These are phyloP conservation scores for Lasioglossum albipes DNA, from an alignment of 1,140 invertebrate species.

Conservation along the genomic window DNA sequence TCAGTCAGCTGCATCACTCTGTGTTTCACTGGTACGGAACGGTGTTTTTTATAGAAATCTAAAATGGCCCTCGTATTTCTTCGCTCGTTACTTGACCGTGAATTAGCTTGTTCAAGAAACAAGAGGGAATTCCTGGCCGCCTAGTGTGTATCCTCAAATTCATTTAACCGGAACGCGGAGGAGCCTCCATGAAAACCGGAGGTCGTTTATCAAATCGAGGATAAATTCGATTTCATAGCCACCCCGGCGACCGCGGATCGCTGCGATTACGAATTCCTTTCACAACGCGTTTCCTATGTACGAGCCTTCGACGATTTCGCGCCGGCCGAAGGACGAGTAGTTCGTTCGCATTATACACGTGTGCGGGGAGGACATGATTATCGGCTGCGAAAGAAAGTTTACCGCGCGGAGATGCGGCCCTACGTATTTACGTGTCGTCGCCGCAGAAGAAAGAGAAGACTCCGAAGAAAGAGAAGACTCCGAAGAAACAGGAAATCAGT, in stretches of 20 bases:
- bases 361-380: constrained; percentile 31
- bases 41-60: not conserved
- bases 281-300: constrained; percentile 46
- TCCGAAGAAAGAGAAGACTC: constrained; percentile 50
- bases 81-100: not conserved
- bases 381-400: constrained; percentile 8
- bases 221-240: constrained; percentile 46
- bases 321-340: not conserved
- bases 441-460: constrained; percentile 44
- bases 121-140: not conserved
- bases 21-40: no score
- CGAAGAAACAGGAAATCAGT: constrained; percentile 62
- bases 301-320: constrained; percentile 23
- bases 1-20: no score
- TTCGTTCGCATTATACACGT: constrained; percentile 3
- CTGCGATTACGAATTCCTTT: constrained; percentile 61
- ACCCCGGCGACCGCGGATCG: not conserved
- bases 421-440: constrained; percentile 38
- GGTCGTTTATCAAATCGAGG: constrained; percentile 45
- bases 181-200: constrained; percentile 31
- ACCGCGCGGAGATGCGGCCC: constrained; percentile 41
- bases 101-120: not conserved
- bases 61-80: not conserved
- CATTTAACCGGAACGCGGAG: constrained; percentile 40
- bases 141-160: constrained; percentile 22